Evolutionary conservation across 35 echinoderm and acorn worm species (phyloP).

Genomic region (Apostichopus parvimensis): DNA sequence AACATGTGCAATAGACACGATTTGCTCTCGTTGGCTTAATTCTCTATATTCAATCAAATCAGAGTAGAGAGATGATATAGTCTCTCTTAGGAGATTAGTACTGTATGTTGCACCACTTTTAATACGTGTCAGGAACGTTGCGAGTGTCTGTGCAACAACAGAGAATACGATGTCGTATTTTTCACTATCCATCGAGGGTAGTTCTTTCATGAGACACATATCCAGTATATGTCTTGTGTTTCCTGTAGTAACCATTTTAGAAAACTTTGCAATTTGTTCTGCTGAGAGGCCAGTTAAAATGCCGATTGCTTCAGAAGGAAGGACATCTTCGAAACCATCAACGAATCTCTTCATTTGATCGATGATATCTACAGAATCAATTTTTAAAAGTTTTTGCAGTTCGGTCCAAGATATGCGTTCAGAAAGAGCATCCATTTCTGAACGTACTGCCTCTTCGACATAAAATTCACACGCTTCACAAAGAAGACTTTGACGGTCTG

Average conservation of each 20-base stretch:
- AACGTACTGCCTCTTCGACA: conserved; percentile 2
- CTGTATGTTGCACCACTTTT: conserved; percentile 2
- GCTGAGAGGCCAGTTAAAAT: not conserved
- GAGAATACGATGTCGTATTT: not conserved
- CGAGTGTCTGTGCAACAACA: not conserved
- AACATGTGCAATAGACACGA: conserved; percentile 23
- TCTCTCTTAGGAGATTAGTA: conserved; percentile 13
- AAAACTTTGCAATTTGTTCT: not conserved
- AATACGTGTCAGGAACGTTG: not conserved
- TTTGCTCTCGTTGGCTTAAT: not conserved
- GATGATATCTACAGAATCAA: not conserved
- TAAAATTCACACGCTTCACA: not conserved
- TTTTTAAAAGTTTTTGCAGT: not conserved
- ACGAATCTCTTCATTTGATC: not conserved
- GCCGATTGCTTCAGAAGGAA: not conserved
- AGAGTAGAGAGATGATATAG: not conserved
- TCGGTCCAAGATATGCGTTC: not conserved
- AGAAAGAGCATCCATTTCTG: not conserved
- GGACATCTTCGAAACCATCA: not conserved
- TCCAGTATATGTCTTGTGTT: not conserved
- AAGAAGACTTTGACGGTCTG: not conserved
- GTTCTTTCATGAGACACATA: not conserved
- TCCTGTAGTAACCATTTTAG: not conserved
- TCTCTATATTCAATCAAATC: not conserved
- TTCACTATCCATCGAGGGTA: not conserved